Evolutionary conservation across 2,797 vertebrate genomes (phyloP).

Genomic region (Galagoides demidoff): DNA sequence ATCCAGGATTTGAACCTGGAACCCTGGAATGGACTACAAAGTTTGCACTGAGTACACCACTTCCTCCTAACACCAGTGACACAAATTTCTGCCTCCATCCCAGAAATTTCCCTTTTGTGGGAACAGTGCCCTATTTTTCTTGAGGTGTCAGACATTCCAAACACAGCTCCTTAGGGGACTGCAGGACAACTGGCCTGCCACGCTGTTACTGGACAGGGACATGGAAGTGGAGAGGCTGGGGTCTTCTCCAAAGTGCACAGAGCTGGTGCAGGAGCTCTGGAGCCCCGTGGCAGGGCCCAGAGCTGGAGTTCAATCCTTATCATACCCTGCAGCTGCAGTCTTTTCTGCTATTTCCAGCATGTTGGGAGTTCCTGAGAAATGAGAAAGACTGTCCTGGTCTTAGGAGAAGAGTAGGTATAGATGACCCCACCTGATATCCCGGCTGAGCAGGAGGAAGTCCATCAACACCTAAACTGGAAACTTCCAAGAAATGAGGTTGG

Average conservation of each 20-base stretch:
- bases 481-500: background rate
- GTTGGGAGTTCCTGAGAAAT: background rate
- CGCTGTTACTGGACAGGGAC: background rate
- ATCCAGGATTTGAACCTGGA: background rate
- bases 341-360: background rate
- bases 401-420: background rate
- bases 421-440: fast-evolving
- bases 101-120: background rate
- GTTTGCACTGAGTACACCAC: background rate
- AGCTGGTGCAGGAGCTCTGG: too few species aligned
- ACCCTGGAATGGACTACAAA: background rate
- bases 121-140: background rate
- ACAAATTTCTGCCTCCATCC: background rate
- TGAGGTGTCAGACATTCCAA: background rate
- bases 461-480: background rate
- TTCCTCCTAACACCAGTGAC: background rate
- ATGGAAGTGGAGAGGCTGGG: background rate
- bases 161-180: background rate
- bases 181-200: background rate
- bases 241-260: background rate
- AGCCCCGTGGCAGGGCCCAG: background rate
- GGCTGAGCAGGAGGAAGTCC: background rate
- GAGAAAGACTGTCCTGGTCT: background rate
- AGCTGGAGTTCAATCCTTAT: background rate
- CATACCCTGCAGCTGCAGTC: background rate